phyloP scores from a whole-genome alignment of 2,113 vertebrate genomes.

The Pontoporia blainvillei region DNA sequence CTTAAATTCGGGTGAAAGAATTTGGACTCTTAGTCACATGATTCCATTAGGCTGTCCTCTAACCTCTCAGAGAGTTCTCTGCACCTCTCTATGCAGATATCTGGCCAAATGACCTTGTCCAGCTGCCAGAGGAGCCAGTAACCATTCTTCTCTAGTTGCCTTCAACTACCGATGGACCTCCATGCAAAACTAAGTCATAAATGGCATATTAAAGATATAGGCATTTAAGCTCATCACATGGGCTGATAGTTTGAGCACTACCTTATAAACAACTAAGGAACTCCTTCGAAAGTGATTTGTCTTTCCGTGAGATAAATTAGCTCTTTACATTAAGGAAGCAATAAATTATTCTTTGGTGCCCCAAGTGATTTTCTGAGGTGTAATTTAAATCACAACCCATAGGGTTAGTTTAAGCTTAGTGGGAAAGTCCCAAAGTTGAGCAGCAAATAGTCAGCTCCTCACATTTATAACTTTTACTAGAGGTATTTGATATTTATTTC shows the following conservation, averaged over 20 bases:
- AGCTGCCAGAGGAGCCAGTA: not conserved
- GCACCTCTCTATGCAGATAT: not conserved
- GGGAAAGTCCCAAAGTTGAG: not conserved
- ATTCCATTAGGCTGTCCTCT: not conserved
- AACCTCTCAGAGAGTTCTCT: not conserved
- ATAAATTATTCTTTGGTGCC: not conserved
- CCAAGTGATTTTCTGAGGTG: conserved; percentile 11
- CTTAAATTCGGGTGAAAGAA: not conserved
- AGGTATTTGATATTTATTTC: not conserved
- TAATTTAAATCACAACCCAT: not conserved
- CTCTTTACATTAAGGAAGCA: not conserved
- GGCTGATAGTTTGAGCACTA: not conserved
- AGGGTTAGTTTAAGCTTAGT: not conserved
- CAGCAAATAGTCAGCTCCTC: not conserved
- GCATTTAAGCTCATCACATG: not conserved
- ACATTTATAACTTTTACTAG: conserved; percentile 12
- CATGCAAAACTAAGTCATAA: not conserved
- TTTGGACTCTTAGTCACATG: not conserved
- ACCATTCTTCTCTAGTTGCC: no score
- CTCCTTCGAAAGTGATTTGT: not conserved
- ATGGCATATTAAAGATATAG: not conserved
- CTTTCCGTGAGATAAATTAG: not conserved
- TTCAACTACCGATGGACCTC: not conserved
- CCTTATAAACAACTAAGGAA: not conserved
- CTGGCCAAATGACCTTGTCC: not conserved